Conservation (phyloP, 1,140 invertebrate genomes). For the Anthonomus grandis region DNA sequence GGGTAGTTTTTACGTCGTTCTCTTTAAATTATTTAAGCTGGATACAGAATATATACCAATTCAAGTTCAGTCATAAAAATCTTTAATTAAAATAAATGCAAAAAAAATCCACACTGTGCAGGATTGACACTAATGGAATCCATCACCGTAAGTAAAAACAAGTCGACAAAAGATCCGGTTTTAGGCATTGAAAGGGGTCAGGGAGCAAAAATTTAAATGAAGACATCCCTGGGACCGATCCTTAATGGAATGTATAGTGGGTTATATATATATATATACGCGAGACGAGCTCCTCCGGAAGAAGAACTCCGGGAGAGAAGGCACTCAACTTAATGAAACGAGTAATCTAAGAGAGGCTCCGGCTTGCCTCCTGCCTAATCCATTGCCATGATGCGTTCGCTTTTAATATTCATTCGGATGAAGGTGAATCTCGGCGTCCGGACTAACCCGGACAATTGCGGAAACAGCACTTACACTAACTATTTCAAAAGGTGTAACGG, state of each 20-base stretch:
- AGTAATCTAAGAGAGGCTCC: conserved; percentile 47
- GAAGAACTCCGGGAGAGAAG: conserved; percentile 44
- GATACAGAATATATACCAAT: no score
- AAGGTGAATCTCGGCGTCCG: conserved; percentile 36
- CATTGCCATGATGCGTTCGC: conserved; percentile 47
- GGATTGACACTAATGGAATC: conserved; percentile 14
- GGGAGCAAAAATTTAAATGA: conserved; percentile 36
- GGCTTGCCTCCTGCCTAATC: conserved; percentile 44
- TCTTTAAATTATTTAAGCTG: no score
- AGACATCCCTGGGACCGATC: conserved; percentile 41
- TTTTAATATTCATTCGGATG: conserved; percentile 48
- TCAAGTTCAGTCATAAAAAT: no score
- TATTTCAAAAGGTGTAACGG: conserved; percentile 30
- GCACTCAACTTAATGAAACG: conserved; percentile 50
- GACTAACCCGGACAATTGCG: conserved; percentile 45
- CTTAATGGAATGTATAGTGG: conserved; percentile 45
- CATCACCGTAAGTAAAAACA: conserved; percentile 22
- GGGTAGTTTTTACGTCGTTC: no score
- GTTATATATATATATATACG: conserved; percentile 28
- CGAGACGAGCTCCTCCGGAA: conserved; percentile 39
- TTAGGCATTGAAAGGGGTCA: conserved; percentile 24
- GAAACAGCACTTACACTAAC: conserved; percentile 45
- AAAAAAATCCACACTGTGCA: no score
- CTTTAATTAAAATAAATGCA: no score
- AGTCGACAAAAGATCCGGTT: conserved; percentile 18